phyloP scores from a whole-genome alignment of 2,797 vertebrate genomes.

The Muscicapa striata region DNA sequence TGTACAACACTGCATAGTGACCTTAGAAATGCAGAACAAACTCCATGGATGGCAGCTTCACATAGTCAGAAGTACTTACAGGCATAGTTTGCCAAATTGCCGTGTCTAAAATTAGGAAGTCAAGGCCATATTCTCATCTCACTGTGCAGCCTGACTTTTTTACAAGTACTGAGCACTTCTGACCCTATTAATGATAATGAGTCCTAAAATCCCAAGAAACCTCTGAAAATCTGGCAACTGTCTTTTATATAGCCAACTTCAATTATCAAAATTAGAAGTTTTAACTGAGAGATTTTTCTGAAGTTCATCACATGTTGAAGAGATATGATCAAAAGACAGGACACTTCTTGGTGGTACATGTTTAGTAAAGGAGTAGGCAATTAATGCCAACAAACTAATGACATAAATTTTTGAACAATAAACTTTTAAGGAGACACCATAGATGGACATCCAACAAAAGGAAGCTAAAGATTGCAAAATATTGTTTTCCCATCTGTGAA shows the following conservation, averaged over 20 bases:
- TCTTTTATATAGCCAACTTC: not conserved
- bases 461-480: not conserved
- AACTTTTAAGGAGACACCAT: not conserved
- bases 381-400: not conserved
- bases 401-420: not conserved
- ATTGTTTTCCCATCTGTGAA: not conserved
- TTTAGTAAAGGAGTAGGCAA: not conserved
- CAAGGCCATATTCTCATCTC: not conserved
- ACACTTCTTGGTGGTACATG: rapidly evolving
- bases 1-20: not conserved
- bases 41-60: not conserved
- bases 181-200: not conserved
- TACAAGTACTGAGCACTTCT: not conserved
- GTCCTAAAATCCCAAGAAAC: not conserved
- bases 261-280: not conserved
- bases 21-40: not conserved
- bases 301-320: rapidly evolving
- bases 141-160: not conserved
- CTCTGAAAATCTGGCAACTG: not conserved
- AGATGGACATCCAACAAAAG: not conserved
- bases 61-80: not conserved
- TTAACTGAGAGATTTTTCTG: not conserved
- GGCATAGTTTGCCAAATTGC: not conserved
- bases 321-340: not conserved
- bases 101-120: not conserved